phyloP scores from a whole-genome alignment of 2,113 vertebrate genomes.

The Thunnus maccoyii region DNA sequence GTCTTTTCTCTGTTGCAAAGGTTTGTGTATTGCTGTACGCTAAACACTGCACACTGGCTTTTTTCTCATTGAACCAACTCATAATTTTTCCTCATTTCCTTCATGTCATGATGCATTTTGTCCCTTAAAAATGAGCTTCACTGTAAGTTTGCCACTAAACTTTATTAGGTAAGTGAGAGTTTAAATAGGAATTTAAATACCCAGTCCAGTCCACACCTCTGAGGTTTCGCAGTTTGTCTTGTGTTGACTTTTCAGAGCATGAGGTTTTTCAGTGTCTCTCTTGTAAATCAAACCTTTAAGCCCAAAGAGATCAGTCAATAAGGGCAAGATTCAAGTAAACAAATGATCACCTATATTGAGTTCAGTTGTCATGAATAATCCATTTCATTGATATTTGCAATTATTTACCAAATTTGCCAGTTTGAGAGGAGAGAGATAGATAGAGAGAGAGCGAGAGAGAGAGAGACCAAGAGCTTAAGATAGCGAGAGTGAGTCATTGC shows the following conservation, averaged over 20 bases:
- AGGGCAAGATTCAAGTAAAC: background rate
- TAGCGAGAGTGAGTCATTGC: too few species aligned
- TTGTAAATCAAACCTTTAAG: background rate
- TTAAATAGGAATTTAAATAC: background rate
- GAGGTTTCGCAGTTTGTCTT: background rate
- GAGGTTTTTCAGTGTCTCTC: background rate
- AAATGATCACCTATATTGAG: too few species aligned
- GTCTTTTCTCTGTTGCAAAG: constrained; percentile 12
- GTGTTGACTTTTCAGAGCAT: background rate
- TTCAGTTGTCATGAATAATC: background rate
- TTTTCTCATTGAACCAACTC: background rate
- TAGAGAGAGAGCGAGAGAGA: too few species aligned
- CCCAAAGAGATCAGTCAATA: background rate
- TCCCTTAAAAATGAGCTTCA: background rate
- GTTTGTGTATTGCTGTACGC: background rate
- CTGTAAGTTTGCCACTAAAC: background rate
- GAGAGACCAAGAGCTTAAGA: too few species aligned
- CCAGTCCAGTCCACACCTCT: background rate
- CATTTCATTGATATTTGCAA: too few species aligned
- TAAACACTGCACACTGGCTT: background rate
- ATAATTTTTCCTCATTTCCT: background rate
- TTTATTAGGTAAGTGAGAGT: background rate
- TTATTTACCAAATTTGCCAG: too few species aligned
- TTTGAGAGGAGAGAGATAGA: too few species aligned
- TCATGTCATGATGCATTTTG: background rate